Conservation (phyloP, 2,797 vertebrate species). For the Falco novaeseelandiae region DNA sequence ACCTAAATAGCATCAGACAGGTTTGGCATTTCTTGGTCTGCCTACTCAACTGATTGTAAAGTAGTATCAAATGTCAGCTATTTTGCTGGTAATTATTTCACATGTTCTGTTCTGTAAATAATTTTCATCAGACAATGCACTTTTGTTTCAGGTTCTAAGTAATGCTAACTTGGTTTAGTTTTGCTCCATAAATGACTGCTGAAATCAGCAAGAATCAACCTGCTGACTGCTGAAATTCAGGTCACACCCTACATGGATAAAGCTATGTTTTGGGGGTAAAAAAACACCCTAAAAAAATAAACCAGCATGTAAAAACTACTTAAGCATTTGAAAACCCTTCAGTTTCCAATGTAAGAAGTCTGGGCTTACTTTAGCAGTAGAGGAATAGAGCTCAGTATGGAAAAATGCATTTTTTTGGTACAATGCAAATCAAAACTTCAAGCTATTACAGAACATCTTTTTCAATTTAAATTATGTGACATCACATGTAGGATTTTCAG, state of each 20-base stretch:
- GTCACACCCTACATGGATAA: not conserved
- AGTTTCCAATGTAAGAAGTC: not conserved
- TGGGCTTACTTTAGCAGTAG: not conserved
- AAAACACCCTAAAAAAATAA: not conserved
- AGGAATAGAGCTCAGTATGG: not conserved
- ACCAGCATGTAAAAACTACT: not conserved
- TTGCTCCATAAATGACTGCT: not conserved
- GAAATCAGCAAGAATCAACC: not conserved
- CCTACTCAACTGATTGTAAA: not conserved
- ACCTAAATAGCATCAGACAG: not conserved
- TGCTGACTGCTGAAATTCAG: not conserved
- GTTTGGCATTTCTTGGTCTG: not conserved
- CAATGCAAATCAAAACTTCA: not conserved
- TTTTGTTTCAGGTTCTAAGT: not conserved
- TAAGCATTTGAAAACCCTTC: not conserved
- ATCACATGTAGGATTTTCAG: not conserved
- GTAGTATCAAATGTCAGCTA: not conserved
- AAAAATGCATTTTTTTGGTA: not conserved
- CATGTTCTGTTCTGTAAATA: not conserved
- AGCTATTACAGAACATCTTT: not conserved
- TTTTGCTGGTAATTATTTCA: constrained; percentile 30
- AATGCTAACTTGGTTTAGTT: not conserved
- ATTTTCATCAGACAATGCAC: not conserved
- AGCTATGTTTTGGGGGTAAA: not conserved
- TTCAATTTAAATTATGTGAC: not conserved